Evolutionary conservation across 2,113 vertebrate species (phyloP).

Genomic region (Rhegmatorhina hoffmannsi): DNA sequence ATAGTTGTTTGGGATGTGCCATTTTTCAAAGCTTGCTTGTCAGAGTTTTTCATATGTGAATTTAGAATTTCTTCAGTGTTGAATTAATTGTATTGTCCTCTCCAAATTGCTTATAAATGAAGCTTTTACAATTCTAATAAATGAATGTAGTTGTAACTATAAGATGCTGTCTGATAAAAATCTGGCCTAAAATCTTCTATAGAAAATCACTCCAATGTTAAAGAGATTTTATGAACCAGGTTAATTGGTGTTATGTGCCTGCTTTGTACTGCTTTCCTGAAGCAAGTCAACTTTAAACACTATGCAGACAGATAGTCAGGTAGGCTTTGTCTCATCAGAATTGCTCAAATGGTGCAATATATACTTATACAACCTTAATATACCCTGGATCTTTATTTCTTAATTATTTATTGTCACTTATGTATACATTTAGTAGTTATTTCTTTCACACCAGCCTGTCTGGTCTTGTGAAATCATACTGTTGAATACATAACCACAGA

Average conservation of each 20-base stretch:
- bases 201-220: neutral
- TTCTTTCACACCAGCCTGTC: neutral
- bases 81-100: neutral
- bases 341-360: neutral
- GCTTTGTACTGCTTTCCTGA: neutral
- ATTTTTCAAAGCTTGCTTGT: neutral
- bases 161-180: neutral
- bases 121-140: neutral
- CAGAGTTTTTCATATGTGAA: neutral
- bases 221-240: neutral
- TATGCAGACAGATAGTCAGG: neutral
- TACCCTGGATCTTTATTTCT: neutral
- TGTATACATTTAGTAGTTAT: neutral
- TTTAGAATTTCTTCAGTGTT: neutral
- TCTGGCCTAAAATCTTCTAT: neutral
- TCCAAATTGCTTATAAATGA: neutral
- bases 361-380: neutral
- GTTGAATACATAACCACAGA: neutral
- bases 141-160: neutral
- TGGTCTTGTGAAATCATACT: neutral
- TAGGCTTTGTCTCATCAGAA: neutral
- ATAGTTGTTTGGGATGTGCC: neutral
- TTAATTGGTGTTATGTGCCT: neutral
- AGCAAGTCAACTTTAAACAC: neutral
- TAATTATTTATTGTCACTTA: neutral